Conservation (phyloP, 2,797 vertebrate genomes). For the Babyrousa celebensis region DNA sequence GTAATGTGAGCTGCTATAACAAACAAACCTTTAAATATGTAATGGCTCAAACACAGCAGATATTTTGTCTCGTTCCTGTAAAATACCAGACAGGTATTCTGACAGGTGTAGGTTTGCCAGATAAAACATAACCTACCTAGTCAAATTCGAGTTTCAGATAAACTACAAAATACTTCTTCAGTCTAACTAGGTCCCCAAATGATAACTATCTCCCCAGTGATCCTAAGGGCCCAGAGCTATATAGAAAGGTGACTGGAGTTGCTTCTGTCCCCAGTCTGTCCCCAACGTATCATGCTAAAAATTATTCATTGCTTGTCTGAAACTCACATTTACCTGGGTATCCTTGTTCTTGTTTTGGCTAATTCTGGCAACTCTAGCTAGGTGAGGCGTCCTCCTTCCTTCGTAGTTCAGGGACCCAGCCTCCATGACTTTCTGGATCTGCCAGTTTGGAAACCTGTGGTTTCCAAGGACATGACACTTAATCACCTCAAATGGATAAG, state of each 20-base stretch:
- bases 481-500: neutral
- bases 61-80: neutral
- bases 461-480: neutral
- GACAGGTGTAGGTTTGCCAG: neutral
- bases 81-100: constrained; percentile 1
- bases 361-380: neutral
- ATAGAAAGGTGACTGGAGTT: neutral
- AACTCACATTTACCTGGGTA: neutral
- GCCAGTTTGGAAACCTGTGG: neutral
- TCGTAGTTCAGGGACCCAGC: neutral
- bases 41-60: neutral
- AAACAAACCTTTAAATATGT: neutral
- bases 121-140: neutral
- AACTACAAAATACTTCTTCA: neutral
- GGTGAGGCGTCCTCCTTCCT: neutral
- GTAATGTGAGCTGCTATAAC: neutral
- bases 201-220: neutral
- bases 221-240: neutral
- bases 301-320: constrained; percentile 53
- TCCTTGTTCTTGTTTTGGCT: constrained; percentile 43
- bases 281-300: neutral
- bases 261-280: neutral
- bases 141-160: constrained; percentile 63
- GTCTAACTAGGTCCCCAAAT: neutral
- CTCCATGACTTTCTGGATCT: neutral